Percentiles rank a stretch among this genome's conserved stretches.
These are phyloP conservation scores for Andrena chrysosceles DNA, from an alignment of 2,888 invertebrate genomes.

Conservation along the genomic window DNA sequence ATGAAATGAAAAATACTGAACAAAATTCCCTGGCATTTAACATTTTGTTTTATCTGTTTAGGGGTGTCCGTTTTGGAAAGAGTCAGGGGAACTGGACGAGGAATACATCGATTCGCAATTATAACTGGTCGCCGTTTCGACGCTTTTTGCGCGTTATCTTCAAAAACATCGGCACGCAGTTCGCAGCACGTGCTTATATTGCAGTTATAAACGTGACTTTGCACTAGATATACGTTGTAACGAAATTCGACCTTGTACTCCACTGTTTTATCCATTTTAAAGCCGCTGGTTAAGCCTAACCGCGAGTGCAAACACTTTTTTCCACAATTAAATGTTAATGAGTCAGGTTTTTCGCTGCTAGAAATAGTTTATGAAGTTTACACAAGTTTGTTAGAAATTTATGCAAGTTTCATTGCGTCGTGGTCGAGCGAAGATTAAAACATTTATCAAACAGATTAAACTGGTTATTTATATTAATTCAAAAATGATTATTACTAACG, in stretches of 20 bases:
- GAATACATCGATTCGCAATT: slow-evolving; percentile 17
- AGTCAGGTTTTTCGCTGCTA: neutral
- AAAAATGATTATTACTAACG: too few relatives aligned
- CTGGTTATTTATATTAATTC: too few relatives aligned
- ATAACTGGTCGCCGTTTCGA: neutral
- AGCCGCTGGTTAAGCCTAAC: neutral
- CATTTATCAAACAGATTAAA: too few relatives aligned
- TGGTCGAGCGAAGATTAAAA: too few relatives aligned
- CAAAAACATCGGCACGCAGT: slow-evolving; percentile 13
- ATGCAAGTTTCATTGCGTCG: too few relatives aligned
- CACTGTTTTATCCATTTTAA: slow-evolving; percentile 7
- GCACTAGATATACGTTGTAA: neutral
- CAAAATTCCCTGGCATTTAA: too few relatives aligned
- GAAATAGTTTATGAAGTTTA: neutral
- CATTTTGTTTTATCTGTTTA: too few relatives aligned
- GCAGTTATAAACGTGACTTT: slow-evolving; percentile 37
- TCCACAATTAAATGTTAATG: slow-evolving; percentile 9
- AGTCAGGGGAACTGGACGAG: neutral
- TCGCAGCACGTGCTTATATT: slow-evolving; percentile 43
- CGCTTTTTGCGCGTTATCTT: slow-evolving; percentile 26
- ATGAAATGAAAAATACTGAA: too few relatives aligned
- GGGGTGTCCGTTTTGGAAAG: too few relatives aligned
- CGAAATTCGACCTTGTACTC: slow-evolving; percentile 36
- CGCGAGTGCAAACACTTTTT: neutral
- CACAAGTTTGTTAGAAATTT: neutral